These are phyloP conservation scores for Procambarus clarkii DNA, from an alignment of 1,140 invertebrate genomes.

Conservation along the genomic window DNA sequence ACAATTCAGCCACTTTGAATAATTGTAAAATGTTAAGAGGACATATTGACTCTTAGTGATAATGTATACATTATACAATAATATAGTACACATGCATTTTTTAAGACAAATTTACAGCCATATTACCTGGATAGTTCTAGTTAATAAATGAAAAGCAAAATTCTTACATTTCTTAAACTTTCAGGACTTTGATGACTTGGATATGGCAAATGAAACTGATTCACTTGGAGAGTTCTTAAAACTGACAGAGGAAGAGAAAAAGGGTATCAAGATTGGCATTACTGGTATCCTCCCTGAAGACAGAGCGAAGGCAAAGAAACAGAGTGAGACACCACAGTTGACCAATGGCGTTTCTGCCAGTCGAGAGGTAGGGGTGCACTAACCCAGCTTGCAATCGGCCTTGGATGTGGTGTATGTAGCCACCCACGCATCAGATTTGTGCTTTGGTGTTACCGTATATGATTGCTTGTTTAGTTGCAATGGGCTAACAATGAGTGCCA, in stretches of 20 bases:
- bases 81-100: no score
- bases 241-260: conserved; percentile 70
- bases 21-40: no score
- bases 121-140: no score
- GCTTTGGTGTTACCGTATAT: neutral
- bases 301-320: conserved; percentile 51
- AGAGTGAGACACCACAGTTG: conserved; percentile 36
- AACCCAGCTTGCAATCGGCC: neutral
- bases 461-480: neutral
- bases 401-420: conserved; percentile 3
- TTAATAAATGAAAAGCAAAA: no score
- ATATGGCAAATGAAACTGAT: conserved; percentile 71
- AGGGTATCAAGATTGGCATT: conserved; percentile 70
- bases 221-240: conserved; percentile 71
- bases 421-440: neutral
- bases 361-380: conserved; percentile 71
- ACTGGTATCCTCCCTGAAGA: conserved; percentile 69
- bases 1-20: no score
- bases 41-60: no score
- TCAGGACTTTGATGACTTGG: conserved; percentile 71
- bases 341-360: conserved; percentile 67
- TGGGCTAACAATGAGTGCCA: neutral
- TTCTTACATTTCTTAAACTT: neutral
- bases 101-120: no score
- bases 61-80: no score